Percentiles rank a stretch among this genome's conserved stretches.
phyloP scores from a whole-genome alignment of 2,113 vertebrate species.

The Ariopsis seemanni region DNA sequence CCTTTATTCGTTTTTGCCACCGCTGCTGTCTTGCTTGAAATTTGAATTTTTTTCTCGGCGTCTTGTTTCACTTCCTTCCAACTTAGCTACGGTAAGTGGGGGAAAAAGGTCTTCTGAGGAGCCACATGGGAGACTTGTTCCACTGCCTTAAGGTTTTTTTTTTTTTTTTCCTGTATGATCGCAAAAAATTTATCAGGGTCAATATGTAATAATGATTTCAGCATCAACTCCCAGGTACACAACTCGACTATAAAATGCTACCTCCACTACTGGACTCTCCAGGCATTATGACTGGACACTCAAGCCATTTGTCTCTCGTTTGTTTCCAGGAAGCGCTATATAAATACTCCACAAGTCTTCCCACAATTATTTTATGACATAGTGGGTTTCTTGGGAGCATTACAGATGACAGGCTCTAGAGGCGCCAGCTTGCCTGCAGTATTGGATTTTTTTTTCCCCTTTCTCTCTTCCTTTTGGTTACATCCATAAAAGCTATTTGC shows the following conservation, averaged over 20 bases:
- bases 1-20: neutral
- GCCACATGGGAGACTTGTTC: neutral
- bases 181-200: neutral
- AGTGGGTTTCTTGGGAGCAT: slow-evolving; percentile 41
- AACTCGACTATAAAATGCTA: neutral
- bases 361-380: slow-evolving; percentile 54
- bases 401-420: slow-evolving; percentile 40
- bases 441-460: neutral
- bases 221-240: neutral
- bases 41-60: neutral
- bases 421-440: slow-evolving; percentile 19
- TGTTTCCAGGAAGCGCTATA: slow-evolving; percentile 46
- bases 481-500: slow-evolving; percentile 42
- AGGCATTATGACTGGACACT: slow-evolving; percentile 33
- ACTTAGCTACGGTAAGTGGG: neutral
- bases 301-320: slow-evolving; percentile 47
- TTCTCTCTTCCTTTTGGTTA: slow-evolving; percentile 30
- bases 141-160: neutral
- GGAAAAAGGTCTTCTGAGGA: neutral
- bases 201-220: neutral
- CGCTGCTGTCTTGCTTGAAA: neutral
- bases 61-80: neutral
- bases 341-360: slow-evolving; percentile 50
- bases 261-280: slow-evolving; percentile 4
- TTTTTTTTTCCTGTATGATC: neutral